Evolutionary conservation across 1,140 invertebrate genomes (phyloP).

Genomic region (Drosophila yakuba): DNA sequence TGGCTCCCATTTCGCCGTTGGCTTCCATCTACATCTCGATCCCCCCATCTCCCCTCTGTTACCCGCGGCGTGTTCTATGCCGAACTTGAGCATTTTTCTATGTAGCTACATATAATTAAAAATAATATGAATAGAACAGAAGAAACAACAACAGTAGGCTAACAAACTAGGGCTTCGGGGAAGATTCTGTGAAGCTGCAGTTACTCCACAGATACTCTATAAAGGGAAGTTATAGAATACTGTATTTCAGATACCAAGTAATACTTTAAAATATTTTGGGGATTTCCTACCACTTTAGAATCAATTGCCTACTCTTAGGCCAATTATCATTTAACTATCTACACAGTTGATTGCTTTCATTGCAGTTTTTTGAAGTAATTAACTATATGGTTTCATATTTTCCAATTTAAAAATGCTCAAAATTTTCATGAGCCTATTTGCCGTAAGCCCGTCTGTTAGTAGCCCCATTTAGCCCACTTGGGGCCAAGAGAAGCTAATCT

Average conservation of each 20-base stretch:
- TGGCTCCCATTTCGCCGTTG: constrained; percentile 39
- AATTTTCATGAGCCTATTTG: background rate
- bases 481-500: constrained; percentile 35
- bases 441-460: background rate
- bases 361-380: too few species aligned
- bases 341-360: too few species aligned
- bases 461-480: constrained; percentile 40
- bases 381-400: background rate
- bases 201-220: background rate
- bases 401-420: background rate
- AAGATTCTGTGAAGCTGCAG: background rate
- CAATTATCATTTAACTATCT: background rate
- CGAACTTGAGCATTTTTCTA: constrained; percentile 72
- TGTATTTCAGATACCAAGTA: too few species aligned
- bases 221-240: background rate
- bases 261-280: background rate
- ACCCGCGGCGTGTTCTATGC: constrained; percentile 27
- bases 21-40: constrained; percentile 1
- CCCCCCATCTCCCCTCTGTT: background rate
- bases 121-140: constrained; percentile 41
- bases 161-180: constrained; percentile 18
- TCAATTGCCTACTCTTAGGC: background rate
- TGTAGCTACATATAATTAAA: constrained; percentile 67
- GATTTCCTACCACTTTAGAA: background rate
- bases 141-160: constrained; percentile 21